Base-by-base conservation (phyloP, 2,888 invertebrate species). In the Euclidia mi region DNA sequence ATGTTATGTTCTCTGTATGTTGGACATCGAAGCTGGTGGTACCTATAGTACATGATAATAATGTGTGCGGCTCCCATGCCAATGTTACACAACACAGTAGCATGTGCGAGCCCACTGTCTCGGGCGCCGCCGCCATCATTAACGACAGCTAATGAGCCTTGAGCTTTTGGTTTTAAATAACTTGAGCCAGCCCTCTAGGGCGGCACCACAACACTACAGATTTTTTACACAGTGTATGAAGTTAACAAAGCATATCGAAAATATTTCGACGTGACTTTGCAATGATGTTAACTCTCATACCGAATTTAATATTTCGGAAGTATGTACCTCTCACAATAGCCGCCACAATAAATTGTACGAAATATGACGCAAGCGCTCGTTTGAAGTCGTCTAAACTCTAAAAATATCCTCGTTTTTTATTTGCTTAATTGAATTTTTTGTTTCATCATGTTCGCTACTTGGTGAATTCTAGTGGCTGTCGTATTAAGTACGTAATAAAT, bases 101-200 rank as follows among this genome's bases (percentile, higher is more conserved):
- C 87, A 85, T 87, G 81, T 86, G 84, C 73, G 70, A 79, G 73
- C 83, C 85, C 76, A 87, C 85, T 88, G 87, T 89, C 79, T 82
- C 81, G 72, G 73, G 78, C 86, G 81, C 73, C 76, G 88, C 88
- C 90, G 91, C 89, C 92, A 87, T 94, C 93, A 94, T 95, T 94
- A 95, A 91, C 81, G 88, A 84, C 82, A 75, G 89, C 93, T 95
- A 95, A 95, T 95, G 94, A 94, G 89, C 88, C 95, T 89, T 93
- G 88, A 89, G 81, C 85, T 90, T 89, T 90, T 86, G 84, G 91
- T 90, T 93, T 93, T 91, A 94, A 94, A 93, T 94, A 92, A 90
- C 91, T 86, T 80, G 79, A 71, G 80, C 72, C 86, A 74, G 81
- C 83, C 81, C 80, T 80, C 75, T 84, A 88, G 91, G 92, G 92